These are phyloP conservation scores for Ammodytes marinus DNA, from an alignment of 2,113 vertebrate species.

Conservation along the genomic window DNA sequence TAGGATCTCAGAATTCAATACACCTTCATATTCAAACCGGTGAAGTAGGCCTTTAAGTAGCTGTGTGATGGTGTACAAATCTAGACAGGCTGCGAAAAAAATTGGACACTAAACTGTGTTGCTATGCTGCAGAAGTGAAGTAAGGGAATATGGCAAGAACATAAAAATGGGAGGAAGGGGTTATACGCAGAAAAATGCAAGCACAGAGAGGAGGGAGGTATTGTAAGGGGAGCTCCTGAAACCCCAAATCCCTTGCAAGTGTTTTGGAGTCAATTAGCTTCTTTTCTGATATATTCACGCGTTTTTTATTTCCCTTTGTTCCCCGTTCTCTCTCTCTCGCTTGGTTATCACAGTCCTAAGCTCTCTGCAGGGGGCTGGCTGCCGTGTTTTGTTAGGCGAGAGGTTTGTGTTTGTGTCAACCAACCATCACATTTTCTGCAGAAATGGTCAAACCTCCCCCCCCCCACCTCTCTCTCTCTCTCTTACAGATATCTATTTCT, in stretches of 20 bases:
- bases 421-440: conserved; percentile 70
- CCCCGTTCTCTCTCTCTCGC: conserved; percentile 33
- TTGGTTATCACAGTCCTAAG: conserved; percentile 59
- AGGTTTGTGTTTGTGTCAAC: conserved; percentile 63
- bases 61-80: conserved; percentile 11
- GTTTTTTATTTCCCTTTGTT: conserved; percentile 64
- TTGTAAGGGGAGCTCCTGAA: conserved; percentile 28
- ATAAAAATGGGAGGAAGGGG: conserved; percentile 47
- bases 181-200: conserved; percentile 36
- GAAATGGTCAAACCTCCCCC: conserved; percentile 45
- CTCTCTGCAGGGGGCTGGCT: conserved; percentile 63
- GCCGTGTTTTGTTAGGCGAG: conserved; percentile 55
- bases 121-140: conserved; percentile 25
- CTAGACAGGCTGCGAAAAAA: conserved; percentile 8
- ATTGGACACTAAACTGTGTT: conserved; percentile 22
- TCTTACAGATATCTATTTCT: conserved; percentile 48
- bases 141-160: conserved; percentile 34
- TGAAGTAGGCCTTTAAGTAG: no score
- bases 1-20: no score
- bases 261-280: conserved; percentile 70
- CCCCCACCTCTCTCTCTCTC: conserved; percentile 20
- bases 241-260: conserved; percentile 53
- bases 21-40: no score
- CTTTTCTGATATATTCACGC: conserved; percentile 57
- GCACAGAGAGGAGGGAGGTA: conserved; percentile 32